Base-by-base conservation (phyloP, 2,113 vertebrate genomes). In the Mesitornis unicolor region DNA sequence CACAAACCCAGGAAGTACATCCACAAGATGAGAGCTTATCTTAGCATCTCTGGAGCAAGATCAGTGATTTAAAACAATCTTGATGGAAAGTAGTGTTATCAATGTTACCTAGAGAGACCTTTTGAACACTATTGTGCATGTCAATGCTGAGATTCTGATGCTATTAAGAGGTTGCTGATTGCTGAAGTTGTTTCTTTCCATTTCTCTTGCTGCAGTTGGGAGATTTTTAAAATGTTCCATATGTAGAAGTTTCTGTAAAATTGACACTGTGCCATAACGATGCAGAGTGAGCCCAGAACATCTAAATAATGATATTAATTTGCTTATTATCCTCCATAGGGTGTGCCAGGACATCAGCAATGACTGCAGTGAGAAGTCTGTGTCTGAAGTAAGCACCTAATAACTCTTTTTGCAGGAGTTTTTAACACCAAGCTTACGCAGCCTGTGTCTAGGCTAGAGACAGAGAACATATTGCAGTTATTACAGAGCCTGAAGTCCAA, bases 401-500 rank as follows among this genome's bases (percentile, higher is more conserved):
- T 93, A 96, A 92, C 67, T 94, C 78, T 83, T 43, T 75, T 31
- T 83, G 35, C 48, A 75, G 79, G 51, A 59, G 31, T 20, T 89
- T 85, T 93, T 96, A 81, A 84, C 48, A 74, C 76, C 48, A 21
- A 93, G 43, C n/a, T 89, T 43, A 81, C 42, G 76, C 31, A 84
- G 71, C 40, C 81, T 75, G 73, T 89, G 69, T 90, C 83, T 48
- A 50, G 47, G 38, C 76, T 70, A 9, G 64, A 56, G 88, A 77
- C 56, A 54, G 82, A 31, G 76, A 93, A 93, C 96, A 97, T 90
- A 84, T 90, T 97, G 88, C 96, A 94, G 64, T 79, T 95, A 95
- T 96, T 97, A 97, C 1, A 3, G 84, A 84, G 73, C 60, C 77
- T 84, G 69, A 91, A 82, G 69, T 87, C 96, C 92, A 97, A 95